A percentile compares a stretch with the other conserved stretches of the same genome.
Conservation (phyloP, 2,888 invertebrate species). For the Epirrhoe alternata region DNA sequence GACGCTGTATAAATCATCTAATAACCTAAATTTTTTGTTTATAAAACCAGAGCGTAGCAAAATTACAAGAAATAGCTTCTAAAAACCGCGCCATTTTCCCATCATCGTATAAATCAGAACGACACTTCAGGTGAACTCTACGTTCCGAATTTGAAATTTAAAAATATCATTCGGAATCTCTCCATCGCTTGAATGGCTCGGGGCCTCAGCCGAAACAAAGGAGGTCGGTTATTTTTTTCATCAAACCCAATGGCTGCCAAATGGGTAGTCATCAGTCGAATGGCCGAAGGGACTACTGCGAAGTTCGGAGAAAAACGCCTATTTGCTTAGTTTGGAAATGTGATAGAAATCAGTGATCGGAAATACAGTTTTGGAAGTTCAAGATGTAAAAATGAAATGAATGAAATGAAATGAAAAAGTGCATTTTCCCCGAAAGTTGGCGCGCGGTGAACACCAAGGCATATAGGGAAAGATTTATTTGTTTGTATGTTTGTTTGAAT, state of each 20-base stretch:
- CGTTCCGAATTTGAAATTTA: slow-evolving; percentile 37
- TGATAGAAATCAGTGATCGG: slow-evolving; percentile 29
- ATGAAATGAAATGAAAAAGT: too few species aligned
- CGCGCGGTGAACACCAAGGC: too few species aligned
- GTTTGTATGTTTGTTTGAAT: too few species aligned
- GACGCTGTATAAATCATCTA: too few species aligned
- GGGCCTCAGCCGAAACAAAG: slow-evolving; percentile 39
- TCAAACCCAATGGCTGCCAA: slow-evolving; percentile 43
- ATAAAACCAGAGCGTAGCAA: too few species aligned
- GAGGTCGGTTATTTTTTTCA: slow-evolving; percentile 47
- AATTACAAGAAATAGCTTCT: too few species aligned
- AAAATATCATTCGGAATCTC: slow-evolving; percentile 32
- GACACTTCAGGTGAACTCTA: slow-evolving; percentile 18
- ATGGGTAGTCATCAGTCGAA: slow-evolving; percentile 45
- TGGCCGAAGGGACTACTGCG: slow-evolving; percentile 39
- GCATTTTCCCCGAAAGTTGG: too few species aligned
- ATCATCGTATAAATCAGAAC: slow-evolving; percentile 1
- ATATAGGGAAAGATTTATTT: too few species aligned
- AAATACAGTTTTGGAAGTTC: slow-evolving; percentile 2
- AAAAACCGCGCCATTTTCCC: background rate
- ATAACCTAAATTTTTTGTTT: too few species aligned
- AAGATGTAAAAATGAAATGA: background rate
- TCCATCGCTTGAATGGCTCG: slow-evolving; percentile 25
- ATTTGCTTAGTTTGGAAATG: slow-evolving; percentile 34
- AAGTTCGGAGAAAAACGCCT: slow-evolving; percentile 33